Evolutionary conservation across 30 jellyfish, hydroid and myxozoan species (phyloP).

Genomic region (Hydractinia symbiolongicarpus): DNA sequence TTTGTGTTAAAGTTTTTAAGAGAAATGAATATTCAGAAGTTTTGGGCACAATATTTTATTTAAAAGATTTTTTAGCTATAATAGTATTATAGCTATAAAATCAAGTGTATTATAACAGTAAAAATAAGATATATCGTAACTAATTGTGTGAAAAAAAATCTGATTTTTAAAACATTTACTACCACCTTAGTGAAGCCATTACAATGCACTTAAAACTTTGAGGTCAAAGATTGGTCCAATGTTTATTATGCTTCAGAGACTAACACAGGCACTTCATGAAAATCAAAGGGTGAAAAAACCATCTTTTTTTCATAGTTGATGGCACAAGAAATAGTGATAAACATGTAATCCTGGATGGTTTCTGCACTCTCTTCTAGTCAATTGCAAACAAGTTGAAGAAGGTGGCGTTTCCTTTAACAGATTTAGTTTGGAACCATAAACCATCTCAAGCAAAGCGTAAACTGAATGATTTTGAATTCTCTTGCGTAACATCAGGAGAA

Average conservation of each 20-base stretch:
- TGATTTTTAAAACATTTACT: too few species aligned
- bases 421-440: not conserved
- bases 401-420: slow-evolving; percentile 3
- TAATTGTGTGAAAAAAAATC: too few species aligned
- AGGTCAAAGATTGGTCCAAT: not conserved
- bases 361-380: slow-evolving; percentile 2
- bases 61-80: too few species aligned
- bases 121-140: too few species aligned
- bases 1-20: too few species aligned
- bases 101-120: too few species aligned
- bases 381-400: not conserved
- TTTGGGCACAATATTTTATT: too few species aligned
- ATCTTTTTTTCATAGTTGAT: not conserved
- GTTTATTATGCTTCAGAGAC: not conserved
- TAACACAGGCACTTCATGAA: not conserved
- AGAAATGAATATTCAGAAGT: too few species aligned
- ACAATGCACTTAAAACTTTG: too few species aligned
- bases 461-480: not conserved
- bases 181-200: too few species aligned
- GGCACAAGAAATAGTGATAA: not conserved
- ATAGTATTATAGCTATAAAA: too few species aligned
- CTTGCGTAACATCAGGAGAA: too few species aligned
- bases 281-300: not conserved
- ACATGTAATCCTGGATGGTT: not conserved
- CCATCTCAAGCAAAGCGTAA: not conserved